Evolutionary conservation across 1,140 invertebrate genomes (phyloP).

Genomic region (Cydia splendana): DNA sequence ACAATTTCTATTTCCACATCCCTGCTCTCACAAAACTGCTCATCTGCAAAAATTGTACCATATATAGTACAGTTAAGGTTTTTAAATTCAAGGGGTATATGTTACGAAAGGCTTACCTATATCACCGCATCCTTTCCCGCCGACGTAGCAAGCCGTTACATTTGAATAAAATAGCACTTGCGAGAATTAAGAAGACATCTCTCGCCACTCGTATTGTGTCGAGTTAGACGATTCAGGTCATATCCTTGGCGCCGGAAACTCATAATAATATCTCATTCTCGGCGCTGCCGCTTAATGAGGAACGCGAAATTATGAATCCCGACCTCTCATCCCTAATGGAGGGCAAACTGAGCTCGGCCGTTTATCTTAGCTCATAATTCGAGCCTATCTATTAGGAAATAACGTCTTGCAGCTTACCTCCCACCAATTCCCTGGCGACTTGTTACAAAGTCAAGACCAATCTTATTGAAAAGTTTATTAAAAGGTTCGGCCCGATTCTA

Average conservation of each 20-base stretch:
- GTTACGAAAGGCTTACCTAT: not conserved
- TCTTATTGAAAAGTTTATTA: conserved; percentile 34
- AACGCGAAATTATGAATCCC: conserved; percentile 49
- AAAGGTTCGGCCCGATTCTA: conserved; percentile 38
- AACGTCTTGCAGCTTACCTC: not conserved
- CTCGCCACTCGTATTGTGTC: conserved; percentile 19
- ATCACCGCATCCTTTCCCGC: not conserved
- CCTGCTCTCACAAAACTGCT: no score
- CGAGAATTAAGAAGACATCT: conserved; percentile 30
- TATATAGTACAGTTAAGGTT: not conserved
- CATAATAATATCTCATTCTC: conserved; percentile 42
- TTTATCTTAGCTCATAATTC: conserved; percentile 43
- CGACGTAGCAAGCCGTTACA: not conserved
- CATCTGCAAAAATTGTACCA: not conserved
- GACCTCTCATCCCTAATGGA: conserved; percentile 41
- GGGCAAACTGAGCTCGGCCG: conserved; percentile 20
- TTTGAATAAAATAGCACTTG: conserved; percentile 28
- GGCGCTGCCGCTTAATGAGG: conserved; percentile 48
- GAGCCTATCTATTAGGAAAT: not conserved
- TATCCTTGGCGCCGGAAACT: conserved; percentile 31
- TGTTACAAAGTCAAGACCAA: conserved; percentile 7
- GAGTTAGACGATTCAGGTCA: conserved; percentile 8
- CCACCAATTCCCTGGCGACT: not conserved
- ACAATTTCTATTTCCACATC: no score
- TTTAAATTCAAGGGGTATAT: not conserved